phyloP scores from a whole-genome alignment of 2,888 invertebrate species.

The Hypena proboscidalis region DNA sequence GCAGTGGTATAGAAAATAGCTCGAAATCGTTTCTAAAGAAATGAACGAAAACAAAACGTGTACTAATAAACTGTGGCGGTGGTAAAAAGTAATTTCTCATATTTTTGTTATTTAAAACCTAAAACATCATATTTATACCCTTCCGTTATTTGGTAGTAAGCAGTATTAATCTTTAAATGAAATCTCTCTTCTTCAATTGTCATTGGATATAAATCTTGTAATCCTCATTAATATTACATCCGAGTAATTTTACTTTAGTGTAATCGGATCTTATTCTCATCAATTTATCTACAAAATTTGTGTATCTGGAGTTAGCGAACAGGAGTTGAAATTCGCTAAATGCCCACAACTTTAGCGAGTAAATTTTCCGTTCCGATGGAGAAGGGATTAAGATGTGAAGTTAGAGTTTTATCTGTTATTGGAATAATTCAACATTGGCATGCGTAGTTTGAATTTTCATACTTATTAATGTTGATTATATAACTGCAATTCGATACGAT shows the following conservation, averaged over 20 bases:
- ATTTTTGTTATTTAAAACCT: no score
- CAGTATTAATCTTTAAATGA: no score
- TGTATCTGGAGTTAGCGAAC: conserved; percentile 14
- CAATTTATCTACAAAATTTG: conserved; percentile 27
- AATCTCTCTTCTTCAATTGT: not conserved
- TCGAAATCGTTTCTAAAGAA: no score
- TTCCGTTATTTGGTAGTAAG: no score
- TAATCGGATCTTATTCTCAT: conserved; percentile 13
- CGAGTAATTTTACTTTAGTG: not conserved
- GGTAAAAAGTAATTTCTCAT: no score
- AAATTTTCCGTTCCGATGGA: conserved; percentile 42
- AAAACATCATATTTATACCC: no score
- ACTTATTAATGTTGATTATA: conserved; percentile 43
- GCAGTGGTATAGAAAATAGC: no score
- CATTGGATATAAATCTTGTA: not conserved
- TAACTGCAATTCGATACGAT: no score
- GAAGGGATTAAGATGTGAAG: conserved; percentile 45
- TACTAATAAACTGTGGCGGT: no score
- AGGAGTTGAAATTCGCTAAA: conserved; percentile 19
- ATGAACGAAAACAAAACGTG: no score
- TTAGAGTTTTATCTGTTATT: conserved; percentile 45
- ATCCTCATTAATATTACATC: conserved; percentile 2
- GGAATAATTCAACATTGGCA: conserved; percentile 32
- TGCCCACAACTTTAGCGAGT: conserved; percentile 36
- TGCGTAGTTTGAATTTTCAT: conserved; percentile 39